A percentile compares a stretch with the other conserved stretches of the same genome.
Conservation (phyloP, 2,797 vertebrate species). For the Chiroxiphia lanceolata region DNA sequence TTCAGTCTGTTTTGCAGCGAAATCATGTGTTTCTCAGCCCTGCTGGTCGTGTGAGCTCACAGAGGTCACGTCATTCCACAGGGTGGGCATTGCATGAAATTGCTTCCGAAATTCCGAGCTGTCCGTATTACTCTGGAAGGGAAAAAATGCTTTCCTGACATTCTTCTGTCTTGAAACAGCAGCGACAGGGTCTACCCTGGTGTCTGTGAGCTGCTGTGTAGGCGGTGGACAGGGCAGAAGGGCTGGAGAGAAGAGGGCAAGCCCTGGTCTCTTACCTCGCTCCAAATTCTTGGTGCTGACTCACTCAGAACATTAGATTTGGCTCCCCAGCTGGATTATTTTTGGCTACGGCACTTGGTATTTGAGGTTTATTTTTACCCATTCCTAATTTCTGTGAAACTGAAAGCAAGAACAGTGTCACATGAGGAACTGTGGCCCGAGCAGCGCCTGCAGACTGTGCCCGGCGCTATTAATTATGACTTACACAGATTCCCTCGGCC, state of each 20-base stretch:
- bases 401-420: neutral
- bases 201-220: too few relatives aligned
- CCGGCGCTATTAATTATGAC: neutral
- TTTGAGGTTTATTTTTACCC: slow-evolving; percentile 37
- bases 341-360: neutral
- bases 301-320: neutral
- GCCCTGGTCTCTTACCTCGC: rapidly evolving
- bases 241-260: neutral
- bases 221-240: rapidly evolving
- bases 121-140: neutral
- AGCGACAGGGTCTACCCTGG: neutral
- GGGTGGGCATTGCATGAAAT: rapidly evolving
- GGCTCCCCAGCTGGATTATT: neutral
- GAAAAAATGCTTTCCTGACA: neutral
- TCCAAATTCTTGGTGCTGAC: neutral
- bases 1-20: neutral
- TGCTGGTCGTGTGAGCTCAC: neutral
- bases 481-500: neutral
- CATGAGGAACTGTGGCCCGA: neutral
- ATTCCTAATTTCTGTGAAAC: neutral
- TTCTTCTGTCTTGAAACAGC: neutral
- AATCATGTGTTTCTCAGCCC: rapidly evolving
- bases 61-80: rapidly evolving
- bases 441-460: neutral
- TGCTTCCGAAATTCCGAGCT: neutral